Percentiles rank a stretch among this genome's conserved stretches.
phyloP scores from a whole-genome alignment of 2,113 vertebrate genomes.

The Hypanus sabinus region DNA sequence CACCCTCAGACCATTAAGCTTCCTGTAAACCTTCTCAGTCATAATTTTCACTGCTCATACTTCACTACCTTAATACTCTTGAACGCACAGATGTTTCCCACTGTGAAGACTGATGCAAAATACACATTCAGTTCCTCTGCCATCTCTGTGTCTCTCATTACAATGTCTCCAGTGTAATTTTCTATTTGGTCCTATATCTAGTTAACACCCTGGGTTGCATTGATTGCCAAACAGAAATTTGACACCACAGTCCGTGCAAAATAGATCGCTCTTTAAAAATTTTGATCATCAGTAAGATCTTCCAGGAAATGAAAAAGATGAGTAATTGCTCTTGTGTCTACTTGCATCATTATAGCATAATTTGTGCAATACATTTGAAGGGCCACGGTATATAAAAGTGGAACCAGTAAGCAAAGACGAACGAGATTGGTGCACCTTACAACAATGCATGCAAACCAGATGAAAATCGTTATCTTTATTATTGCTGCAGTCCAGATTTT shows the following conservation, averaged over 20 bases:
- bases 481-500: neutral
- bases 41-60: too few relatives aligned
- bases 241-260: neutral
- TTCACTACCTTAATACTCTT: too few relatives aligned
- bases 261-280: neutral
- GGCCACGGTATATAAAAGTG: neutral
- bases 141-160: too few relatives aligned
- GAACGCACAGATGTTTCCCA: too few relatives aligned
- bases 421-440: neutral
- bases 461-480: neutral
- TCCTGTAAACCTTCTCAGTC: too few relatives aligned
- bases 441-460: neutral
- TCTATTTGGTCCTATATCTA: too few relatives aligned
- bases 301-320: neutral
- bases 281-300: neutral
- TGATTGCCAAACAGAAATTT: neutral
- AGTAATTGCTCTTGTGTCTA: too few relatives aligned
- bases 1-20: too few relatives aligned
- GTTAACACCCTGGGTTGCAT: neutral
- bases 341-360: neutral
- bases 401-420: neutral
- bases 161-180: too few relatives aligned
- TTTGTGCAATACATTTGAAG: neutral
- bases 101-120: too few relatives aligned
- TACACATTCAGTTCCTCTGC: too few relatives aligned